Evolutionary conservation across 2,797 vertebrate genomes (phyloP).

Genomic region (Eidolon dupreanum): DNA sequence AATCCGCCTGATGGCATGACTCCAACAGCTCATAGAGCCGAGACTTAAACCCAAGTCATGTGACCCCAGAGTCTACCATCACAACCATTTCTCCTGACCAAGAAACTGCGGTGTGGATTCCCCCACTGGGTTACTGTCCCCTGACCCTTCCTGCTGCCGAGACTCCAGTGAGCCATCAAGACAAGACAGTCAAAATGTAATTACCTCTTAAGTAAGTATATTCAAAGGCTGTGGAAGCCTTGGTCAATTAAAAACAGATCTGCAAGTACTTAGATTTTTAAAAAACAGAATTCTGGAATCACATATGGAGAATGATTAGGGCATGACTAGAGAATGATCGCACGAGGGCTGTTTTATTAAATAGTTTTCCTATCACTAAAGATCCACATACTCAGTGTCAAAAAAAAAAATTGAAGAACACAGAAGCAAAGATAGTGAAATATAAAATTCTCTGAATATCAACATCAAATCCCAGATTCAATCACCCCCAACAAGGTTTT

Average conservation of each 20-base stretch:
- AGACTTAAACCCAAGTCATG: background rate
- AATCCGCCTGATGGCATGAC: rapidly evolving
- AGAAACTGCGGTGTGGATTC: background rate
- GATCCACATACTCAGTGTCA: background rate
- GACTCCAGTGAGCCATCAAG: background rate
- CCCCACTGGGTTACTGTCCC: background rate
- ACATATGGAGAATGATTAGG: background rate
- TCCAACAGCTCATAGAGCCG: background rate
- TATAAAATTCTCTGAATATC: background rate
- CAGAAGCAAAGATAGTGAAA: background rate
- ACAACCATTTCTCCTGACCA: background rate
- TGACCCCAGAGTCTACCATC: background rate
- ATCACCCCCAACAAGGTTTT: background rate
- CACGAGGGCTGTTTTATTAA: background rate
- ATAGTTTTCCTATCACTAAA: background rate
- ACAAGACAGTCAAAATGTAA: background rate
- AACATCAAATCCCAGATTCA: background rate
- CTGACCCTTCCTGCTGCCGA: background rate
- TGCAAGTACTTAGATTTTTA: background rate
- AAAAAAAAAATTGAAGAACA: background rate
- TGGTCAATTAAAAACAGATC: background rate
- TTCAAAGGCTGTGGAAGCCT: background rate
- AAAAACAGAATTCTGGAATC: background rate
- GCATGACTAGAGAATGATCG: background rate
- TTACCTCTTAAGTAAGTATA: background rate